phyloP scores from a whole-genome alignment of 2,113 vertebrate genomes.

The Proteles cristata region DNA sequence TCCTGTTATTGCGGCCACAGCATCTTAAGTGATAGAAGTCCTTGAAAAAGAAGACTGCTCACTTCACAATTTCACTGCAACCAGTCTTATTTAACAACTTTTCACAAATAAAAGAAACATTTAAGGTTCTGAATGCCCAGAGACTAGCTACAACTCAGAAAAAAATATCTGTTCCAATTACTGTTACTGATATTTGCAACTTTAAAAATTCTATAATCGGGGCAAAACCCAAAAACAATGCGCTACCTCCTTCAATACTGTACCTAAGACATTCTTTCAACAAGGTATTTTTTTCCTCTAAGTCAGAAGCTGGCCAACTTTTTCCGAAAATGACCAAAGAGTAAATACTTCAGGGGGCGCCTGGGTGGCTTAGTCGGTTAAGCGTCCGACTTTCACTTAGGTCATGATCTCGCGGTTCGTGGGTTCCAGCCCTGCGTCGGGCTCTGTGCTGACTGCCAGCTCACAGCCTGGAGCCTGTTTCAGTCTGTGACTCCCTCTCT shows the following conservation, averaged over 20 bases:
- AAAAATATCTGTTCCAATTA: neutral
- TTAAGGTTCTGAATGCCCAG: neutral
- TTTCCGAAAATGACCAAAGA: neutral
- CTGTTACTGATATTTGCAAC: neutral
- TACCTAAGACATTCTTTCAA: slow-evolving; percentile 35
- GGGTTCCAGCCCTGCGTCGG: no score
- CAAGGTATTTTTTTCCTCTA: neutral
- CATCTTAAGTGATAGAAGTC: neutral
- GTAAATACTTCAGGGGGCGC: neutral
- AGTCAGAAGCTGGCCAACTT: neutral
- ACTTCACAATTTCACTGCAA: slow-evolving; percentile 24
- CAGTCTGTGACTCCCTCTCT: no score
- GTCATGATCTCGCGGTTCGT: no score
- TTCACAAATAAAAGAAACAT: slow-evolving; percentile 16
- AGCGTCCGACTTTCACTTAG: no score
- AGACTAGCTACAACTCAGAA: neutral
- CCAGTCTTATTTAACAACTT: neutral
- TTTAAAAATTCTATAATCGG: neutral
- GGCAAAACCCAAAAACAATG: neutral
- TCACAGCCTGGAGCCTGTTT: no score
- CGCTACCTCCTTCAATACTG: neutral
- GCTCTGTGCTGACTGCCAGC: no score
- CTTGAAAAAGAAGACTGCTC: neutral
- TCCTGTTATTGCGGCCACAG: neutral
- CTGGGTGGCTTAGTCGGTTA: no score